Base-by-base conservation (phyloP, 2,113 vertebrate genomes). In the Cebus imitator region DNA sequence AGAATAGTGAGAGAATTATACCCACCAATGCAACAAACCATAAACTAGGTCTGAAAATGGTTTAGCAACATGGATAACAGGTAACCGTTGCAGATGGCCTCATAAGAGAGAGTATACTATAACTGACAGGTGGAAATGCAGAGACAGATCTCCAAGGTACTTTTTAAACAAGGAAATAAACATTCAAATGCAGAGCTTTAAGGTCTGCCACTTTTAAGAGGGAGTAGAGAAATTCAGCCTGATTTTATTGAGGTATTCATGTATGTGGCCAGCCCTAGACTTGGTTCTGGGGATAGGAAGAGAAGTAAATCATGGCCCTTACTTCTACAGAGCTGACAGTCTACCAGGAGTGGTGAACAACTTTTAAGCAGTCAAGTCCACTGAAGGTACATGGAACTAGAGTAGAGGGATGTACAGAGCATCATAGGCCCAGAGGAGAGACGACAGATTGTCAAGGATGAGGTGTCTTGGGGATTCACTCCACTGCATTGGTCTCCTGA, bases 121-220 rank as follows among this genome's bases (percentile, higher is more conserved):
- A n/a, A 80, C 9, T 86, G 8, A 3, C 43, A 48, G 37, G 37
- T 35, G 35, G 45, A 58, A 43, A 70, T 30, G 11, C 6, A 8
- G 23, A 50, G 0, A 45, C 30, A 83, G 35, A 83, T 75, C 8
- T 48, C 68, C 50, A 55, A 80, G 35, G 37, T 4, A 58, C 18
- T 16, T 58, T 84, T 97, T 80, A 76, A 32, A 57, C 76, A 37
- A 90, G 17, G 14, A 91, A 93, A 85, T 92, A 52, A 81, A 17
- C 32, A 32, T n/a, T 96, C 35, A 73, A 43, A 79, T 68, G 17
- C 8, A 91, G 25, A 87, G 5, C 3, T 87, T 87, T 84, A 32
- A 40, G 25, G 2, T 5, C 4, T 95, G 43, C 43, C 13, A 6
- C 12, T 58, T 88, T 3, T 27, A 70, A 70, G 25, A 50, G 57